Evolutionary conservation across 37 sponge, comb jelly and placozoan species (phyloP).

Genomic region (Aplysina aerophoba): DNA sequence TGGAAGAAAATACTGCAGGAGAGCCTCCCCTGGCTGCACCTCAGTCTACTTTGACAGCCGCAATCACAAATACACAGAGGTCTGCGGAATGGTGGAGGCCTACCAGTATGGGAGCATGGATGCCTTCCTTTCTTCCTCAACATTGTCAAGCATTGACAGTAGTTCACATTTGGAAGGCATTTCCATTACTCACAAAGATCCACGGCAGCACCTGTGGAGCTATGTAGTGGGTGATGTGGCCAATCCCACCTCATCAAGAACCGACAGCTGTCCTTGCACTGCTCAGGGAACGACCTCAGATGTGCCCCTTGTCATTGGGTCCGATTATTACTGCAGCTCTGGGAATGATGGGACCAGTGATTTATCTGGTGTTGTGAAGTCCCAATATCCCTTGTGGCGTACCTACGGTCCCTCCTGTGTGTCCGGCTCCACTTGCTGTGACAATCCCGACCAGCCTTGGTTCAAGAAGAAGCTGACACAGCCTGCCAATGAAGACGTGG

Average conservation of each 20-base stretch:
- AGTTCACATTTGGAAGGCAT: constrained; percentile 9
- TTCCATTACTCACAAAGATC: not conserved
- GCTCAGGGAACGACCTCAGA: not conserved
- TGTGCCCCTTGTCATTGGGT: not conserved
- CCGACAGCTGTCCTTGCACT: not conserved
- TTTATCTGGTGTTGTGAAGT: not conserved
- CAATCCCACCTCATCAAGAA: not conserved
- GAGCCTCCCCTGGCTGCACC: not conserved
- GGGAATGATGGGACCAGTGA: not conserved
- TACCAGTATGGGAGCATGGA: constrained; percentile 11
- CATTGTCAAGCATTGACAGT: no score
- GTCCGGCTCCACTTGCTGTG: constrained; percentile 12
- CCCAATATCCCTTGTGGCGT: not conserved
- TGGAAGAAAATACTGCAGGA: not conserved
- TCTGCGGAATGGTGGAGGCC: constrained; percentile 11
- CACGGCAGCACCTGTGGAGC: not conserved
- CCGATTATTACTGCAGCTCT: constrained; percentile 21
- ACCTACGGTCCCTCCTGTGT: not conserved
- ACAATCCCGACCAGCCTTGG: constrained; percentile 28
- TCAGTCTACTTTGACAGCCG: constrained; percentile 16
- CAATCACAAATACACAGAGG: not conserved
- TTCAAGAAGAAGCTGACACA: not conserved
- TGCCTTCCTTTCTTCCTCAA: not conserved
- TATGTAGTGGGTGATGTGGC: not conserved
- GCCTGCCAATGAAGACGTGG: not conserved